Evolutionary conservation across 2,888 invertebrate genomes (phyloP).

Genomic region (Gryllus longicercus): DNA sequence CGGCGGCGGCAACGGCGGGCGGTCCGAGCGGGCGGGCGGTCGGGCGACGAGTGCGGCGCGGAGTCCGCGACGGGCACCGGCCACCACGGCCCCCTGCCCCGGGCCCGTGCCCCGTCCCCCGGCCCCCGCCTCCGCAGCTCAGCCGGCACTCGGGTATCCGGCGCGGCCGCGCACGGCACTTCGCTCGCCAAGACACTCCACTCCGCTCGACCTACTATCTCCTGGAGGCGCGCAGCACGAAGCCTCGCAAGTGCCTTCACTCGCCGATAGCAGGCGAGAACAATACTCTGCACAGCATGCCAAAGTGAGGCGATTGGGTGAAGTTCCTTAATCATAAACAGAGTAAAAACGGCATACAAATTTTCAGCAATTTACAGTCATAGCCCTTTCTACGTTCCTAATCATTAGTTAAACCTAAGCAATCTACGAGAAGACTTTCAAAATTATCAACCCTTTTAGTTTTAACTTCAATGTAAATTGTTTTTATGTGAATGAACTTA

Average conservation of each 20-base stretch:
- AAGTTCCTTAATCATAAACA: too few relatives aligned
- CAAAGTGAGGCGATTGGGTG: too few relatives aligned
- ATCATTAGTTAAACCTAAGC: too few relatives aligned
- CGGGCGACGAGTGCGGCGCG: constrained; percentile 12
- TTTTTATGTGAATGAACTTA: too few relatives aligned
- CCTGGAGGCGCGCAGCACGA: not conserved
- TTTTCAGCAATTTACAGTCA: too few relatives aligned
- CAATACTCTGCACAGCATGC: too few relatives aligned
- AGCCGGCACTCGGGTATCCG: not conserved
- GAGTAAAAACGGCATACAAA: too few relatives aligned
- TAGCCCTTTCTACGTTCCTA: too few relatives aligned
- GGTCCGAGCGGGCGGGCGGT: not conserved
- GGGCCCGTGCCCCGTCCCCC: not conserved
- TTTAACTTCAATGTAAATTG: too few relatives aligned
- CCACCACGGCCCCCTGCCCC: not conserved
- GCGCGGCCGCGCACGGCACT: not conserved
- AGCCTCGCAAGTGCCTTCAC: not conserved
- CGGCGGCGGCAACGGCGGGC: not conserved
- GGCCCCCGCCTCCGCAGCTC: not conserved
- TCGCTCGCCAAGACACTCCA: not conserved
- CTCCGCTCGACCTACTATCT: not conserved
- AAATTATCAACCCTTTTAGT: too few relatives aligned
- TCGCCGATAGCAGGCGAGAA: too few relatives aligned
- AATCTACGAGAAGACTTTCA: too few relatives aligned
- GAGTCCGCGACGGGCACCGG: not conserved